phyloP scores from a whole-genome alignment of 2,888 invertebrate species.

The Drosophila mimica region DNA sequence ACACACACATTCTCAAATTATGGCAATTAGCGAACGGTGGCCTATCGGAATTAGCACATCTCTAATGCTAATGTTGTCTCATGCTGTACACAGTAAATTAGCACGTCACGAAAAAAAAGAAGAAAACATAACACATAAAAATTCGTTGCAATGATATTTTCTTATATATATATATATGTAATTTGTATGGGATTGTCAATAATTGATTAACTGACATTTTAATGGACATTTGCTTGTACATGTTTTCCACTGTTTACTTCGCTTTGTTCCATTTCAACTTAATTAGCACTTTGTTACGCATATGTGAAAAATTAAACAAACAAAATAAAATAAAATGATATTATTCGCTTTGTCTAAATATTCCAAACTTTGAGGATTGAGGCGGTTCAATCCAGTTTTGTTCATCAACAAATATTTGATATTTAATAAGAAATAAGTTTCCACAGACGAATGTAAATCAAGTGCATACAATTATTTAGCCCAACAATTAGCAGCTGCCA shows the following conservation, averaged over 20 bases:
- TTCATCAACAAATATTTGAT: not conserved
- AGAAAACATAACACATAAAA: not conserved
- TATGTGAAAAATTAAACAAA: slow-evolving; percentile 29
- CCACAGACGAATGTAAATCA: not conserved
- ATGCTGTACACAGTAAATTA: slow-evolving; percentile 65
- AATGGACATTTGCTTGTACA: not conserved
- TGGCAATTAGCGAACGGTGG: slow-evolving; percentile 58
- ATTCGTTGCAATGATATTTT: not conserved
- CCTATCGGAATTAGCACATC: slow-evolving; percentile 71
- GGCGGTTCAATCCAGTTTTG: slow-evolving; percentile 5
- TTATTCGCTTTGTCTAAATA: slow-evolving; percentile 31
- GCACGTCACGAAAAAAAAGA: slow-evolving; percentile 25
- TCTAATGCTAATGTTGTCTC: slow-evolving; percentile 43
- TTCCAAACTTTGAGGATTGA: not conserved
- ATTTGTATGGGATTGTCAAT: not conserved
- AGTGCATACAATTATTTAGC: slow-evolving; percentile 24
- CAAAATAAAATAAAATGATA: not conserved
- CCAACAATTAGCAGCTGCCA: slow-evolving; percentile 29
- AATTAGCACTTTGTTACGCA: slow-evolving; percentile 60
- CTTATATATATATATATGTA: not conserved
- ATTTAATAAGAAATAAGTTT: not conserved
- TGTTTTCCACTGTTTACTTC: slow-evolving; percentile 40
- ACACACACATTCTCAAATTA: slow-evolving; percentile 28
- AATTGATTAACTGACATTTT: slow-evolving; percentile 6
- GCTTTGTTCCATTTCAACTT: slow-evolving; percentile 29